phyloP scores from a whole-genome alignment of 2,888 invertebrate species.

The Aleiodes alternator region DNA sequence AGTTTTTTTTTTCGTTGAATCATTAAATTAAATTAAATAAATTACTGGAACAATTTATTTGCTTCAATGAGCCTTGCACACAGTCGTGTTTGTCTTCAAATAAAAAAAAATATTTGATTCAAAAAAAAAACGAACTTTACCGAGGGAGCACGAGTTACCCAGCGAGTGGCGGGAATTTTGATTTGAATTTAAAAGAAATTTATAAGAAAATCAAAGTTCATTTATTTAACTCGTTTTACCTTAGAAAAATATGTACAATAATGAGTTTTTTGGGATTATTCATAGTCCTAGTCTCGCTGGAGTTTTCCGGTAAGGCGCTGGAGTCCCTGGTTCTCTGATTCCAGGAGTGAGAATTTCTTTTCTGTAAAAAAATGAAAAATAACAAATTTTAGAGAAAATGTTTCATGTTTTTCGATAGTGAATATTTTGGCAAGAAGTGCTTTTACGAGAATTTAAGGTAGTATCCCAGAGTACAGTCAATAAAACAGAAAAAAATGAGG shows the following conservation, averaged over 20 bases:
- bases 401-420: not conserved
- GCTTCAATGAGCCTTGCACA: too few species aligned
- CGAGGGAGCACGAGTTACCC: too few species aligned
- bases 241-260: slow-evolving; percentile 20
- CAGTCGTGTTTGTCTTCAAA: too few species aligned
- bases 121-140: too few species aligned
- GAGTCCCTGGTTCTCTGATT: slow-evolving; percentile 82
- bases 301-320: slow-evolving; percentile 80
- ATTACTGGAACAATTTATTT: too few species aligned
- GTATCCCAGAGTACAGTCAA: not conserved
- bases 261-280: slow-evolving; percentile 54
- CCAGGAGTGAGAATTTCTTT: slow-evolving; percentile 91
- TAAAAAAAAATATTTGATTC: too few species aligned
- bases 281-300: slow-evolving; percentile 88
- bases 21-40: too few species aligned
- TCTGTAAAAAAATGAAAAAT: slow-evolving; percentile 67
- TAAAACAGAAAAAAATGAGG: too few species aligned
- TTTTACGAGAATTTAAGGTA: not conserved
- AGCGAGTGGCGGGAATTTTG: too few species aligned
- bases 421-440: slow-evolving; percentile 30
- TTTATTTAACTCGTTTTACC: not conserved
- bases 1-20: too few species aligned
- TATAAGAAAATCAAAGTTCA: not conserved
- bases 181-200: too few species aligned
- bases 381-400: slow-evolving; percentile 36